These are phyloP conservation scores for Thecocarcelia acutangulata DNA, from an alignment of 2,888 invertebrate genomes.

Conservation along the genomic window DNA sequence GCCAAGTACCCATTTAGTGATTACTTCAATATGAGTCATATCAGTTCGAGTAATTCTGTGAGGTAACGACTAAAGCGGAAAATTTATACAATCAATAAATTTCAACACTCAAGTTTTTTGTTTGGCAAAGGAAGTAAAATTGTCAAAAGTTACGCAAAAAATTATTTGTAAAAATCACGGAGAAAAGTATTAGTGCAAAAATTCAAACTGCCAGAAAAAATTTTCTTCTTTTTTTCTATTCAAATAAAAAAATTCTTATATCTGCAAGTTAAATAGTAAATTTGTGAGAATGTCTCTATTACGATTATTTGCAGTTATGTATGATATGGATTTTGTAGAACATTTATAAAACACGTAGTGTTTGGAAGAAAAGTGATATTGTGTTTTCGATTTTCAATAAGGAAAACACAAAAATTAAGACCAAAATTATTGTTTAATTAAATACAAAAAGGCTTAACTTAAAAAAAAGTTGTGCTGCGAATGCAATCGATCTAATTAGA, in stretches of 20 bases:
- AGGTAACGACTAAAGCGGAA: constrained; percentile 54
- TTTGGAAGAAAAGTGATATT: constrained; percentile 30
- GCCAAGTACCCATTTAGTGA: neutral
- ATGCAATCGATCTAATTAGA: constrained; percentile 38
- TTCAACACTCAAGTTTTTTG: constrained; percentile 46
- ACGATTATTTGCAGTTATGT: constrained; percentile 75
- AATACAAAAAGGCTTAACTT: constrained; percentile 26
- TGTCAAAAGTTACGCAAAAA: constrained; percentile 50
- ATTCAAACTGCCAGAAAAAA: constrained; percentile 15
- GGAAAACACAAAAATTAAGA: constrained; percentile 53
- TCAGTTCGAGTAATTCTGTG: constrained; percentile 35
- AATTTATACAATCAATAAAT: constrained; percentile 61
- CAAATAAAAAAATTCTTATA: constrained; percentile 29
- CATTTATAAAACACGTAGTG: constrained; percentile 75
- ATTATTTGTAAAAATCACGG: constrained; percentile 21
- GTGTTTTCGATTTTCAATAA: constrained; percentile 64
- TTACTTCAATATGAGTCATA: constrained; percentile 41
- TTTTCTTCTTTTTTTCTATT: neutral
- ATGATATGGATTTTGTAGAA: constrained; percentile 77
- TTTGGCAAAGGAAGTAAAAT: constrained; percentile 43
- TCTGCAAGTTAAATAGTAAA: constrained; percentile 55
- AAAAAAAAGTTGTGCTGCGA: constrained; percentile 34
- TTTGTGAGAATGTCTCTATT: constrained; percentile 67
- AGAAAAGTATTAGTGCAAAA: neutral
- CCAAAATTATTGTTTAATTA: constrained; percentile 48